Percentiles rank a stretch among this genome's conserved stretches.
Evolutionary conservation across 2,888 invertebrate genomes (phyloP).

Genomic region (Hololepta plana): DNA sequence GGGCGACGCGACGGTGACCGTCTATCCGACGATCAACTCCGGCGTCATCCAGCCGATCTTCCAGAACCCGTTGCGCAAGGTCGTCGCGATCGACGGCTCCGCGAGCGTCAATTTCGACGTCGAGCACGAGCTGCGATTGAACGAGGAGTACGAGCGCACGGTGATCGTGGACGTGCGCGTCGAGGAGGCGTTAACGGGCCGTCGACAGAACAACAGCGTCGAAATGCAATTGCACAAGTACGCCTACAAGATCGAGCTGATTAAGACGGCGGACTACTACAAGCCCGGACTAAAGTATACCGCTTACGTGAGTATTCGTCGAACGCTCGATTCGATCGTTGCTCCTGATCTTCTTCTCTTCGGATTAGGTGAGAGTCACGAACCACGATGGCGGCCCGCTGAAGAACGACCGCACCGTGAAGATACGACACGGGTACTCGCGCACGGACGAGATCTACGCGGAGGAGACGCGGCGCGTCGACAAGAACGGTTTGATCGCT

Average conservation of each 20-base stretch:
- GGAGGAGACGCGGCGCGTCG: conserved; percentile 33
- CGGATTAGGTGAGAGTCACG: conserved; percentile 41
- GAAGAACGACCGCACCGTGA: conserved; percentile 37
- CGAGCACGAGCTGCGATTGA: conserved; percentile 51
- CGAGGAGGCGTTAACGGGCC: conserved; percentile 74
- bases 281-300: conserved; percentile 75
- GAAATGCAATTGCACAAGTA: conserved; percentile 60
- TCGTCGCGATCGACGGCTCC: conserved; percentile 40
- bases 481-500: conserved; percentile 43
- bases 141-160: conserved; percentile 62
- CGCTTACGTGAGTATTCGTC: conserved; percentile 44
- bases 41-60: conserved; percentile 63
- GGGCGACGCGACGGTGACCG: conserved; percentile 70
- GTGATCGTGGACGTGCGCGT: conserved; percentile 76
- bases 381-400: conserved; percentile 53
- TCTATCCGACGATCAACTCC: conserved; percentile 67
- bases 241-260: conserved; percentile 55
- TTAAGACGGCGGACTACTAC: conserved; percentile 71
- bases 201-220: conserved; percentile 61
- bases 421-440: conserved; percentile 41
- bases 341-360: conserved; percentile 4
- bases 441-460: conserved; percentile 35
- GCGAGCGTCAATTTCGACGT: conserved; percentile 60
- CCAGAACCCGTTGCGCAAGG: conserved; percentile 51
- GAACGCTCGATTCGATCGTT: conserved; percentile 1